These are phyloP conservation scores for Turdus rufiventris DNA, from an alignment of 2,113 vertebrate genomes.

Conservation along the genomic window DNA sequence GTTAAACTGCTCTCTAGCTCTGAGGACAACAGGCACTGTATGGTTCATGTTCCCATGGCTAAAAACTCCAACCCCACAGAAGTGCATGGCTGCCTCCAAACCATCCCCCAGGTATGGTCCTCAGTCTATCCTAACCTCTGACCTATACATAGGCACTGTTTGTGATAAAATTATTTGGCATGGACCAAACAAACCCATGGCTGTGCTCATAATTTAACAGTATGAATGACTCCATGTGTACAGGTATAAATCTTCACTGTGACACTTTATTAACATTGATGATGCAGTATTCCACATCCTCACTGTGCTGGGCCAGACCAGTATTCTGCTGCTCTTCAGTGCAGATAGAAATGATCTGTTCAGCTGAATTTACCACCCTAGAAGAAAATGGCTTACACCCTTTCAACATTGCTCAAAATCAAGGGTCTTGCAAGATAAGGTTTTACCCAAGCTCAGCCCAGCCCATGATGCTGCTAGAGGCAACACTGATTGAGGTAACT, in stretches of 20 bases:
- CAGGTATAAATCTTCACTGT: background rate
- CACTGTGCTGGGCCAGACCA: background rate
- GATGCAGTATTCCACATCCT: background rate
- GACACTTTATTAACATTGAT: background rate
- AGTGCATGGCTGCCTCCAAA: background rate
- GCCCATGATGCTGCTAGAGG: background rate
- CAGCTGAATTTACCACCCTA: background rate
- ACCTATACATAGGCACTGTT: background rate
- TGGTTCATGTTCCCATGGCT: background rate
- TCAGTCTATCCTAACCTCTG: background rate
- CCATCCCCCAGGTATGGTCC: background rate
- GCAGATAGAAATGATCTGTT: background rate
- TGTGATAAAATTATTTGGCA: background rate
- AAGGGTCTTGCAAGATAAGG: background rate
- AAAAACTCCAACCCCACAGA: background rate
- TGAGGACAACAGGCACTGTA: background rate
- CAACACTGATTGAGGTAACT: background rate
- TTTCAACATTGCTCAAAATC: background rate
- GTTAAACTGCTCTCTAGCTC: background rate
- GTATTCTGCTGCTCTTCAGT: background rate
- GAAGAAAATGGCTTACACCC: background rate
- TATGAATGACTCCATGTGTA: background rate
- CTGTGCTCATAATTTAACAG: background rate
- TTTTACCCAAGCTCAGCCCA: background rate
- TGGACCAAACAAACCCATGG: background rate